Percentiles rank a stretch among this genome's conserved stretches.
These are phyloP conservation scores for Metellina segmentata DNA, from an alignment of 2,888 invertebrate genomes.

Conservation along the genomic window DNA sequence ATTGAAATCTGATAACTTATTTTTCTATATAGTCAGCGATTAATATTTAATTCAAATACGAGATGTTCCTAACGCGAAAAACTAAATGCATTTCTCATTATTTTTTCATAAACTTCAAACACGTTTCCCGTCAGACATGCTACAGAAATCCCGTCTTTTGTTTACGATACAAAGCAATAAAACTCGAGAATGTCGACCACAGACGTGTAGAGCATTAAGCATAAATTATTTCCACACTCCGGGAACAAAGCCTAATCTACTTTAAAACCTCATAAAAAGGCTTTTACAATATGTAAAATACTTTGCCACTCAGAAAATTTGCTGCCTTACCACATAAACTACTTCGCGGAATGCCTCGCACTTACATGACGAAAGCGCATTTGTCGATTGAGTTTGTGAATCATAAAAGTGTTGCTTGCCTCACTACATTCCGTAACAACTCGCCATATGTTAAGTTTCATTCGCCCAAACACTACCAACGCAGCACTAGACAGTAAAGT, in stretches of 20 bases:
- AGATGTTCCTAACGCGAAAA: too few relatives aligned
- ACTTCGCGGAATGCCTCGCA: neutral
- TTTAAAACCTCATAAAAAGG: slow-evolving; percentile 32
- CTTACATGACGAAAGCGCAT: neutral
- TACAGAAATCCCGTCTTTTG: neutral
- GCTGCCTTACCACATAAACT: neutral
- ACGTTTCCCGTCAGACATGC: too few relatives aligned
- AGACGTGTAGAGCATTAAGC: neutral
- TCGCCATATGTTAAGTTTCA: neutral
- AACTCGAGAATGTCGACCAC: neutral
- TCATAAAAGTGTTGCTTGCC: neutral
- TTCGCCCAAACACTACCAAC: too few relatives aligned
- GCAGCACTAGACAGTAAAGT: too few relatives aligned
- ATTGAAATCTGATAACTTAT: too few relatives aligned
- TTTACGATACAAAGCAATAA: neutral
- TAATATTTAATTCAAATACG: too few relatives aligned
- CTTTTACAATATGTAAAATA: slow-evolving; percentile 22
- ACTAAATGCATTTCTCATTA: too few relatives aligned
- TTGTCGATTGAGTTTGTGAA: slow-evolving; percentile 4
- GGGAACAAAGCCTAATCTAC: neutral
- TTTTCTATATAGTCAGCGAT: too few relatives aligned
- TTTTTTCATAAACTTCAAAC: too few relatives aligned
- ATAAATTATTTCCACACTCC: neutral
- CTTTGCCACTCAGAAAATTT: slow-evolving; percentile 3
- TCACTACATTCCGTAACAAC: neutral